Evolutionary conservation across 1,140 invertebrate genomes (phyloP).

Genomic region (Dolichoris vasculosae): DNA sequence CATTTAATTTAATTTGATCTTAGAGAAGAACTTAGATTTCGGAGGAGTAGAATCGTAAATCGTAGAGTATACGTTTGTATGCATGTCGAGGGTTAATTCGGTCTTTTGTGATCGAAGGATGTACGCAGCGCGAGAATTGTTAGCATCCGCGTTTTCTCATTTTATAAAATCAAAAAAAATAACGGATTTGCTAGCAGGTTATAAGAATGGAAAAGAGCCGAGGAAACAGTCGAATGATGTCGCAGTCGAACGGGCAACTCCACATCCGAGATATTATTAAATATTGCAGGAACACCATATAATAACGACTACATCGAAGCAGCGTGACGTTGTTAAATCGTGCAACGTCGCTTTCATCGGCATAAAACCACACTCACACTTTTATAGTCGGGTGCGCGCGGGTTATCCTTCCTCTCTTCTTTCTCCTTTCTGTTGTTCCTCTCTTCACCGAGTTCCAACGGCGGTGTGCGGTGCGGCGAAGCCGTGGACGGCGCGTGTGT

Average conservation of each 20-base stretch:
- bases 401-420: constrained; percentile 50
- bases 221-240: background rate
- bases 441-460: background rate
- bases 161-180: background rate
- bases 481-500: background rate
- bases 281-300: constrained; percentile 2
- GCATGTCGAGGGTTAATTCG: too few species aligned
- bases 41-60: too few species aligned
- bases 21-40: too few species aligned
- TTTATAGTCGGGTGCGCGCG: too few species aligned
- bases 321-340: constrained; percentile 45
- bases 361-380: background rate
- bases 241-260: background rate
- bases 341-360: constrained; percentile 40
- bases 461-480: background rate
- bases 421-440: constrained; percentile 25
- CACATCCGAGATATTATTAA: background rate
- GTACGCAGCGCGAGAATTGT: too few species aligned
- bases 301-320: background rate
- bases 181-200: background rate
- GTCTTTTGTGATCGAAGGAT: too few species aligned
- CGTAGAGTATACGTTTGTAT: too few species aligned
- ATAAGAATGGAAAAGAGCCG: background rate
- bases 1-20: too few species aligned
- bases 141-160: too few species aligned